A percentile compares a stretch with the other conserved stretches of the same genome.
These are phyloP conservation scores for Thripadectes ignobilis DNA, from an alignment of 2,797 vertebrate genomes.

Conservation along the genomic window DNA sequence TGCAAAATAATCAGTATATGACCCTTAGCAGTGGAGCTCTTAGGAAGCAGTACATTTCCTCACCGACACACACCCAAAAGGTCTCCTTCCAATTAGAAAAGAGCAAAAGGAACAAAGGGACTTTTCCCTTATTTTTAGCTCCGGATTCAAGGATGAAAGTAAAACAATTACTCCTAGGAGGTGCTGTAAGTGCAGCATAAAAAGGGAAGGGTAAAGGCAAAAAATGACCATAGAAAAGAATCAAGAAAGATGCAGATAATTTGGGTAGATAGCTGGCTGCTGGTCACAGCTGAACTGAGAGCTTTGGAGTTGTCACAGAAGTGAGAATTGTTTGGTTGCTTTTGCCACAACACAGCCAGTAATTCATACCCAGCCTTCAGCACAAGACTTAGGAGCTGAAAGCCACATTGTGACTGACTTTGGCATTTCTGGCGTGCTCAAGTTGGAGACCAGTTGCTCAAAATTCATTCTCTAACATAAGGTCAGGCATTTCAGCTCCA, in stretches of 20 bases:
- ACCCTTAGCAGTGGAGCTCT: background rate
- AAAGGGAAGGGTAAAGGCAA: background rate
- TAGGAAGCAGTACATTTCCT: background rate
- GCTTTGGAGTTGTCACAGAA: background rate
- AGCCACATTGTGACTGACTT: background rate
- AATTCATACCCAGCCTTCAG: background rate
- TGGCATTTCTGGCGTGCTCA: background rate
- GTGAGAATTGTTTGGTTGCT: background rate
- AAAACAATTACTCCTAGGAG: background rate
- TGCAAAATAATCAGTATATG: background rate
- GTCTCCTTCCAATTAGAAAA: background rate
- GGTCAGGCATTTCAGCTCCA: background rate
- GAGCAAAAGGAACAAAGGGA: background rate
- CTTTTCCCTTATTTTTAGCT: background rate
- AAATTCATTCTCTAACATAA: background rate
- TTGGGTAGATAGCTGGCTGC: background rate
- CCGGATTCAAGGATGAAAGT: background rate
- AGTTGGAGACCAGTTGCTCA: background rate
- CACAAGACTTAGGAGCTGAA: background rate
- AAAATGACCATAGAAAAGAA: background rate
- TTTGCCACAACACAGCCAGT: background rate
- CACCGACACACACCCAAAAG: background rate
- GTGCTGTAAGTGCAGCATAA: background rate
- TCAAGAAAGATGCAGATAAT: background rate
- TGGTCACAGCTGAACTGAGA: background rate